Percentiles rank a stretch among this genome's conserved stretches.
Conservation (phyloP, 2,113 vertebrate species). For the Xenopus borealis region DNA sequence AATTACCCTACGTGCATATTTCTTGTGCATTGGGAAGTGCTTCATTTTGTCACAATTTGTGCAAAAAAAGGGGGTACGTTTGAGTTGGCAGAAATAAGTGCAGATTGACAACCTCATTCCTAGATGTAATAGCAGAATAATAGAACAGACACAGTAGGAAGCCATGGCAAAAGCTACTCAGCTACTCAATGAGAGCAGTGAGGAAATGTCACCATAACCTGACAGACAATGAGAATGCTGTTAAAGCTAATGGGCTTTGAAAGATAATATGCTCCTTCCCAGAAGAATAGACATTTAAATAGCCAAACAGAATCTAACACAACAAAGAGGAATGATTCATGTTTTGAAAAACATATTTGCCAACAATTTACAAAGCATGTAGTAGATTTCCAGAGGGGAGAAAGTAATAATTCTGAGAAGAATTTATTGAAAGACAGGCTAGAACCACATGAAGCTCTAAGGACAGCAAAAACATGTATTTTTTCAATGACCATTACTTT, state of each 20-base stretch:
- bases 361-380: not conserved
- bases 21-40: not conserved
- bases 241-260: slow-evolving; percentile 11
- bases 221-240: not conserved
- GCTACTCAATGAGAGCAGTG: slow-evolving; percentile 8
- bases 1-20: not conserved
- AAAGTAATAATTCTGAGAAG: too few relatives aligned
- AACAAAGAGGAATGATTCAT: not conserved
- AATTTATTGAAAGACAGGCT: too few relatives aligned
- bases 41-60: not conserved
- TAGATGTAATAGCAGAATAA: not conserved
- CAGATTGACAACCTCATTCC: slow-evolving; percentile 25
- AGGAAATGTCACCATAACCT: slow-evolving; percentile 32
- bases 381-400: not conserved
- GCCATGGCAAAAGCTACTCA: slow-evolving; percentile 5
- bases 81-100: not conserved
- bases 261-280: slow-evolving; percentile 3
- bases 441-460: too few relatives aligned
- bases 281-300: not conserved
- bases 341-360: too few relatives aligned
- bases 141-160: slow-evolving; percentile 19
- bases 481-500: too few relatives aligned
- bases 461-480: too few relatives aligned
- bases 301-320: not conserved
- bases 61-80: not conserved